Evolutionary conservation across 2,113 vertebrate genomes (phyloP).

Genomic region (Podiceps cristatus): DNA sequence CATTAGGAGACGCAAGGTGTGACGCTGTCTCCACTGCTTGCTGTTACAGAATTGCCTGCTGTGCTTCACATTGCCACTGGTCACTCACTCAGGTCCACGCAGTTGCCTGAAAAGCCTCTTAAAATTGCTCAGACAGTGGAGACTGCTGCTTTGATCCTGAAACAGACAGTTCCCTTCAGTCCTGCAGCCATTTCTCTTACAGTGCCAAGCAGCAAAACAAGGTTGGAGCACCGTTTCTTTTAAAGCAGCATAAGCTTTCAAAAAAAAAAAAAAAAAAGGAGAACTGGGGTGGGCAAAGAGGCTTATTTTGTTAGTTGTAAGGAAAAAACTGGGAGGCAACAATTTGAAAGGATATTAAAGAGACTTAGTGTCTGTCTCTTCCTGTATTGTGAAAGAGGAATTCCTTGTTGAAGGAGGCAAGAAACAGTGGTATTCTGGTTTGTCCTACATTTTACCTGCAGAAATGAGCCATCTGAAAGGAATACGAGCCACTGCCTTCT

Average conservation of each 20-base stretch:
- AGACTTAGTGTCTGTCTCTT: background rate
- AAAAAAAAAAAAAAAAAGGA: background rate
- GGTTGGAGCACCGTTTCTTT: background rate
- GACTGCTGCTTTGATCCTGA: background rate
- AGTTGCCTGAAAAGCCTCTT: background rate
- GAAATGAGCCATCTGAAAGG: background rate
- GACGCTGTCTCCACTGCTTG: background rate
- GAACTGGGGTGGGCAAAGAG: background rate
- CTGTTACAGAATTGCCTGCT: conserved; percentile 13
- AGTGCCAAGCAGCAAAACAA: background rate
- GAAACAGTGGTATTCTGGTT: background rate
- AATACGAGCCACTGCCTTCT: background rate
- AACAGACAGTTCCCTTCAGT: background rate
- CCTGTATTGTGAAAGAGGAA: background rate
- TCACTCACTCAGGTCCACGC: background rate
- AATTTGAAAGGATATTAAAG: background rate
- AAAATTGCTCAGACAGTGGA: background rate
- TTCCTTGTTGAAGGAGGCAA: background rate
- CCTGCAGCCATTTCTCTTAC: background rate
- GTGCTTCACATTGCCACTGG: background rate
- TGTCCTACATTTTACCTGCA: background rate
- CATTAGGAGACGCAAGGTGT: background rate
- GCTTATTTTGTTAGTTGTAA: background rate
- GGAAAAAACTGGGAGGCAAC: background rate
- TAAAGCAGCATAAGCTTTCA: background rate